A percentile compares a stretch with the other conserved stretches of the same genome.
Conservation (phyloP, 2,888 invertebrate genomes). For the Caenorhabditis angaria region DNA sequence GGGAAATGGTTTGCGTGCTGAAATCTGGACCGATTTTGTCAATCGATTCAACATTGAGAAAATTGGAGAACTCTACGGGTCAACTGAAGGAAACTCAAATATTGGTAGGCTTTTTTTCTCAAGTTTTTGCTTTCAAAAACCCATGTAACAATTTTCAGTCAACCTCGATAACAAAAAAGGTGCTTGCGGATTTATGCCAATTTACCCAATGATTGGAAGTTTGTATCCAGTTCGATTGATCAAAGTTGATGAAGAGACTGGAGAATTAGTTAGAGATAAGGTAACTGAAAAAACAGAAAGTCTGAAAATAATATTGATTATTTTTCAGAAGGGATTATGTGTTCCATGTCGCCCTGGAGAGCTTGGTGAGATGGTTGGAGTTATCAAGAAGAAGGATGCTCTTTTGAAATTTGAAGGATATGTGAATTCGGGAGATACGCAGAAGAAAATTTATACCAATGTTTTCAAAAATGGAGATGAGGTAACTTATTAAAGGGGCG, state of each 20-base stretch:
- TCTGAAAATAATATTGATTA: neutral
- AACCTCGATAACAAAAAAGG: conserved; percentile 91
- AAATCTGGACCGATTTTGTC: conserved; percentile 90
- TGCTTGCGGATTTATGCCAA: conserved; percentile 87
- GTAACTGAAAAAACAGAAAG: conserved; percentile 2
- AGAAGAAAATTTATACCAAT: conserved; percentile 87
- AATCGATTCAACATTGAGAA: conserved; percentile 82
- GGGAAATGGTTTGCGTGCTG: conserved; percentile 91
- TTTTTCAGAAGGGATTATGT: conserved; percentile 81
- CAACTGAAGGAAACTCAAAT: conserved; percentile 96
- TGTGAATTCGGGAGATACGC: conserved; percentile 84
- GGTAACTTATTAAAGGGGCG: conserved; percentile 76
- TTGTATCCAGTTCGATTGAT: conserved; percentile 94
- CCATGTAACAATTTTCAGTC: conserved; percentile 74
- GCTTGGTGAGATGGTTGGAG: conserved; percentile 94
- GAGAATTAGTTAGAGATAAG: conserved; percentile 85
- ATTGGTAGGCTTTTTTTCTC: conserved; percentile 76
- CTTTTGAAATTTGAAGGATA: conserved; percentile 84
- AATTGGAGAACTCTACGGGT: conserved; percentile 93
- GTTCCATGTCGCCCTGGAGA: conserved; percentile 83
- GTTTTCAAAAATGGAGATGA: conserved; percentile 89
- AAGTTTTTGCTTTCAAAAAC: neutral
- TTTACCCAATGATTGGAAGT: conserved; percentile 81
- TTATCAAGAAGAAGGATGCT: conserved; percentile 87
- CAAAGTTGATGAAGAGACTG: conserved; percentile 86